These are phyloP conservation scores for Euura saliciscinereae DNA, from an alignment of 1,140 invertebrate genomes.

Conservation along the genomic window DNA sequence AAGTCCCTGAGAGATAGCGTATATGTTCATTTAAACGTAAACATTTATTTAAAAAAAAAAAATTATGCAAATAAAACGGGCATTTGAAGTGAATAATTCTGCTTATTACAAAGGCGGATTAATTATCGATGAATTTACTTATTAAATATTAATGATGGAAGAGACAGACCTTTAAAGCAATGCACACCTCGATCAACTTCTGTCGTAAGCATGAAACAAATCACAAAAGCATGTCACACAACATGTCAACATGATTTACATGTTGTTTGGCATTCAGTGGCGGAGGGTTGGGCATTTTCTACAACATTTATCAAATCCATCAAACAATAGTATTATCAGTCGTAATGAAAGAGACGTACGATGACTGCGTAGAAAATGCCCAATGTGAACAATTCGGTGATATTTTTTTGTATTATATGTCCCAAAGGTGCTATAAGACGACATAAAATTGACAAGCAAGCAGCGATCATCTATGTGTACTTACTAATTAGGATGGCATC, in stretches of 20 bases:
- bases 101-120: conserved; percentile 16
- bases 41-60: conserved; percentile 11
- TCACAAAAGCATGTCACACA: conserved; percentile 60
- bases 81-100: conserved; percentile 18
- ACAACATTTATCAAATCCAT: background rate
- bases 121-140: conserved; percentile 10
- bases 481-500: conserved; percentile 50
- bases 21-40: background rate
- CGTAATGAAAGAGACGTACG: background rate
- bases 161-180: conserved; percentile 84
- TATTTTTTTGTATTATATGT: conserved; percentile 8
- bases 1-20: no score
- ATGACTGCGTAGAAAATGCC: background rate
- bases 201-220: conserved; percentile 70
- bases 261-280: background rate
- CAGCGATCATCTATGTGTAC: conserved; percentile 46
- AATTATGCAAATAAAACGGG: conserved; percentile 16
- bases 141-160: conserved; percentile 28
- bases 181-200: conserved; percentile 91
- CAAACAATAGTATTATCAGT: background rate
- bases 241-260: conserved; percentile 21
- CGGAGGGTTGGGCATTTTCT: background rate
- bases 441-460: conserved; percentile 29
- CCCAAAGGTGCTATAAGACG: conserved; percentile 19
- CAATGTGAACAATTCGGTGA: conserved; percentile 9